phyloP scores from a whole-genome alignment of 2,888 invertebrate genomes.

The Sminthurinus aureus region DNA sequence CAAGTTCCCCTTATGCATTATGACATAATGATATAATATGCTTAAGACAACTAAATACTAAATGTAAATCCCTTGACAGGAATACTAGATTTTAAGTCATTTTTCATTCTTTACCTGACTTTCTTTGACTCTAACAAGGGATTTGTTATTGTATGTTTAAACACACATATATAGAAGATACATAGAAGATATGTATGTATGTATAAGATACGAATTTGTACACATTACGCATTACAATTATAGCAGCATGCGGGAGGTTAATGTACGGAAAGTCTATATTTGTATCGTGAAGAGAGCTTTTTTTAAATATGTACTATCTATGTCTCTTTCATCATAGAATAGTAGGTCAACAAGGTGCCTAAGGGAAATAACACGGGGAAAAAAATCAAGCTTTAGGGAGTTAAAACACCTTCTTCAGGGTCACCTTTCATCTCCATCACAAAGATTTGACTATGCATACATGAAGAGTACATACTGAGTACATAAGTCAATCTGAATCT shows the following conservation, averaged over 20 bases:
- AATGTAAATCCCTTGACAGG: too few species aligned
- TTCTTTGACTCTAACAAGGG: too few species aligned
- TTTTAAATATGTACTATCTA: background rate
- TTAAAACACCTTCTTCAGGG: background rate
- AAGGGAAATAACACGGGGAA: background rate
- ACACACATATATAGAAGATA: background rate
- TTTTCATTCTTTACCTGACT: too few species aligned
- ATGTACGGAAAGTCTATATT: background rate
- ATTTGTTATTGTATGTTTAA: background rate
- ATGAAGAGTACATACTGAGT: background rate
- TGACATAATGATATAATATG: too few species aligned
- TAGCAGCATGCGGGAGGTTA: background rate
- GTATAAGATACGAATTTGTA: too few species aligned
- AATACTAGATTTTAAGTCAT: too few species aligned
- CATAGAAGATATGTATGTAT: background rate
- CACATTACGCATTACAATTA: background rate
- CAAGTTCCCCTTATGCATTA: too few species aligned
- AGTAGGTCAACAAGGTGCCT: background rate
- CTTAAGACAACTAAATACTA: too few species aligned
- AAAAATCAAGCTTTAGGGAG: background rate
- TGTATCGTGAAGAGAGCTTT: background rate
- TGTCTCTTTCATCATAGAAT: background rate
- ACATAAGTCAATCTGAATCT: background rate
- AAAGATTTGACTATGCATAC: background rate
- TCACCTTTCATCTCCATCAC: background rate